Conservation (phyloP, 2,888 invertebrate species). For the Pristionchus fissidentatus region DNA sequence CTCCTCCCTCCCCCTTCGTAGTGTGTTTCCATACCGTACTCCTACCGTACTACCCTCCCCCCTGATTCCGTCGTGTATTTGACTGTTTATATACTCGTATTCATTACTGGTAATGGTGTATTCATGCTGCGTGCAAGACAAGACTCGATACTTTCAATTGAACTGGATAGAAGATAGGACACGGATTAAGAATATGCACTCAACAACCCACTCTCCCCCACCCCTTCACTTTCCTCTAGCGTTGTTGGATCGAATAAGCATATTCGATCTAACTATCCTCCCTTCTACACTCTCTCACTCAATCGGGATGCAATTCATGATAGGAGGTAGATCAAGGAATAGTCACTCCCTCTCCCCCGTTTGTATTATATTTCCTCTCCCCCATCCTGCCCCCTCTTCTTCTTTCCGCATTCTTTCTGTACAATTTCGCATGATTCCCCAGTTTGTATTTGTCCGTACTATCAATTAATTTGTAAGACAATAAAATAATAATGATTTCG, state of each 20-base stretch:
- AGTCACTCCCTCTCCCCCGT: background rate
- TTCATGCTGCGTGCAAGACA: slow-evolving; percentile 34
- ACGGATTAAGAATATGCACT: background rate
- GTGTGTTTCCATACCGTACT: too few relatives aligned
- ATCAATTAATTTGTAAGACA: slow-evolving; percentile 1
- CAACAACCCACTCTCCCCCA: too few relatives aligned
- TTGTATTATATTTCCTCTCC: slow-evolving; percentile 20
- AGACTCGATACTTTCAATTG: slow-evolving; percentile 11
- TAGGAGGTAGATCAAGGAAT: slow-evolving; percentile 39
- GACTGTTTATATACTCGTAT: slow-evolving; percentile 32
- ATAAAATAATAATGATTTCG: slow-evolving; percentile 4
- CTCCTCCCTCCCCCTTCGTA: background rate
- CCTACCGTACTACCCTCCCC: slow-evolving; percentile 17
- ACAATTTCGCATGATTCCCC: slow-evolving; percentile 34
- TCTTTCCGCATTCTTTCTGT: slow-evolving; percentile 30
- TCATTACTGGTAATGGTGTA: slow-evolving; percentile 27
- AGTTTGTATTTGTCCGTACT: slow-evolving; percentile 4
- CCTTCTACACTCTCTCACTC: background rate
- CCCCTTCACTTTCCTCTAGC: slow-evolving; percentile 28
- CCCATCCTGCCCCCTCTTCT: slow-evolving; percentile 22
- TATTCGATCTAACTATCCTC: too few relatives aligned
- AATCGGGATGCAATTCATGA: slow-evolving; percentile 37
- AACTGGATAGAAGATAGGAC: background rate
- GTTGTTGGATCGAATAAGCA: too few relatives aligned
- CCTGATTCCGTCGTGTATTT: slow-evolving; percentile 19